phyloP scores from a whole-genome alignment of 2,113 vertebrate species.

The Lagopus muta region DNA sequence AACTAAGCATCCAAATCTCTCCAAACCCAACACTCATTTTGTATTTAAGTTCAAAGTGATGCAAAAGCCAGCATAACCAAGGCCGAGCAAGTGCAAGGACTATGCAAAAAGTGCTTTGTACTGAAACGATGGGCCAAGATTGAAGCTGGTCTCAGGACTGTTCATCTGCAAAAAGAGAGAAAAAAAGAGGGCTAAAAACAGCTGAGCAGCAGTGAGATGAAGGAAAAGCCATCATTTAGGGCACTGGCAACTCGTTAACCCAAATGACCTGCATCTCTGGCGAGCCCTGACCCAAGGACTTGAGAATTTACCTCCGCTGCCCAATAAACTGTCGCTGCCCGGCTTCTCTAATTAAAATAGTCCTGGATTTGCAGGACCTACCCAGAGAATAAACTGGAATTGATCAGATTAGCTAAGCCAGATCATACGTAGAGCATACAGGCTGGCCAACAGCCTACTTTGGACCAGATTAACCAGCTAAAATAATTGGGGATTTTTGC shows the following conservation, averaged over 20 bases:
- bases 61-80: not conserved
- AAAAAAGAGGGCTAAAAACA: conserved; percentile 29
- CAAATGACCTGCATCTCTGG: conserved; percentile 63
- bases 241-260: conserved; percentile 61
- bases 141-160: not conserved
- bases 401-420: conserved; percentile 73
- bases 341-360: conserved; percentile 72
- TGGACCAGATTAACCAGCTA: conserved; percentile 72
- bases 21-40: conserved; percentile 6
- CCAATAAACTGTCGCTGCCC: conserved; percentile 58
- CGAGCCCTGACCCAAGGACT: conserved; percentile 13
- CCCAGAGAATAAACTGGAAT: conserved; percentile 72
- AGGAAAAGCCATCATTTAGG: conserved; percentile 53
- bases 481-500: conserved; percentile 75
- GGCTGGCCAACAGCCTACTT: conserved; percentile 73
- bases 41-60: not conserved
- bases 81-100: not conserved
- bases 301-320: conserved; percentile 56
- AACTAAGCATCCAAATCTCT: not conserved
- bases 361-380: conserved; percentile 71
- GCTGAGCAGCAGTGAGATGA: not conserved
- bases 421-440: conserved; percentile 58
- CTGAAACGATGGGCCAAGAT: not conserved
- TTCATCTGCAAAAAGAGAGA: conserved; percentile 28
- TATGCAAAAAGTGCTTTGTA: not conserved